phyloP scores from a whole-genome alignment of 2,888 invertebrate species.

The Mesorhabditis spiculigera region DNA sequence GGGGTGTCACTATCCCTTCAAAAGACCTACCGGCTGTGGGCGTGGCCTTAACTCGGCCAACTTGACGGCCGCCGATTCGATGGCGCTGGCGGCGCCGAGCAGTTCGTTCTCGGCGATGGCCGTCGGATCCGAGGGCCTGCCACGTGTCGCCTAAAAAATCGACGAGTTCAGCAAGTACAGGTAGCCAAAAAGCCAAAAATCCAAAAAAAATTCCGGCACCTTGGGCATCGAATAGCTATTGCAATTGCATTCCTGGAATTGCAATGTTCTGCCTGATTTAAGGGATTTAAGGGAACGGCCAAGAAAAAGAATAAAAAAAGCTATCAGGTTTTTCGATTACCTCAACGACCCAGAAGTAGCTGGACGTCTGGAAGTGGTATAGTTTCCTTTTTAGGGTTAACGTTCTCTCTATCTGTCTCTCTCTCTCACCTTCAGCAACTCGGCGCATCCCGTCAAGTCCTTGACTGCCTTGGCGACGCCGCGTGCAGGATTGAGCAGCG shows the following conservation, averaged over 20 bases:
- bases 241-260: too few relatives aligned
- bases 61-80: constrained; percentile 95
- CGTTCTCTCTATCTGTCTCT: background rate
- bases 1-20: constrained; percentile 11
- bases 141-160: constrained; percentile 10
- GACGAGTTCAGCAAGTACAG: background rate
- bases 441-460: constrained; percentile 74
- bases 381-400: too few relatives aligned
- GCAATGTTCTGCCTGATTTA: background rate
- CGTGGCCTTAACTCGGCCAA: constrained; percentile 85
- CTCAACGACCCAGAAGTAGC: background rate
- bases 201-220: too few relatives aligned
- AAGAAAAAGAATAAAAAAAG: background rate
- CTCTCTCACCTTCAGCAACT: constrained; percentile 18
- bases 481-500: constrained; percentile 69
- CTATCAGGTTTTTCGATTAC: background rate
- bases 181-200: background rate
- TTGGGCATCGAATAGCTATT: too few relatives aligned
- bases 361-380: background rate
- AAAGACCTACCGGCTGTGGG: constrained; percentile 46
- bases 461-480: constrained; percentile 87
- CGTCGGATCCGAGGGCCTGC: constrained; percentile 21
- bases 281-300: too few relatives aligned
- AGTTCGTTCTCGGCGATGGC: constrained; percentile 90
- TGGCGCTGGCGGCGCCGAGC: constrained; percentile 91